phyloP scores from a whole-genome alignment of 2,113 vertebrate species.

The Phoxinus phoxinus region DNA sequence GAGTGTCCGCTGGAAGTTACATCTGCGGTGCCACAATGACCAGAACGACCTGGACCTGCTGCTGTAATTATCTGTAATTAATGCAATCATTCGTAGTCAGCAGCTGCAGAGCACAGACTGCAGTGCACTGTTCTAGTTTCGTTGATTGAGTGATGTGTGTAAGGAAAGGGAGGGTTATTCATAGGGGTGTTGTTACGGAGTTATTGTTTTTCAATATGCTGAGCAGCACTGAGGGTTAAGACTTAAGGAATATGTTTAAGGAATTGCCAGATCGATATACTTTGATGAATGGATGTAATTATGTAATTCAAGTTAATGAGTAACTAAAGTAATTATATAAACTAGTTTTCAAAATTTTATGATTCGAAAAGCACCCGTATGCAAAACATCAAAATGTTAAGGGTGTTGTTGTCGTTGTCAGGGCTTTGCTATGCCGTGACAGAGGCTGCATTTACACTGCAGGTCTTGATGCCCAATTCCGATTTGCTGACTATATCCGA shows the following conservation, averaged over 20 bases:
- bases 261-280: background rate
- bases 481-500: no score
- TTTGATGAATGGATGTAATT: constrained; percentile 14
- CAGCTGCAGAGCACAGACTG: background rate
- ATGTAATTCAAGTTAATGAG: background rate
- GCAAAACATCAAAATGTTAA: background rate
- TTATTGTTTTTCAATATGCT: constrained; percentile 9
- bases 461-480: no score
- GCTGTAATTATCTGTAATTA: constrained; percentile 4
- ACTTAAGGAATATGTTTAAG: background rate
- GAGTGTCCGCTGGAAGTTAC: constrained; percentile 35
- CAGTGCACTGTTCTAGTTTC: background rate
- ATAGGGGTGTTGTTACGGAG: background rate
- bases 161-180: constrained; percentile 4
- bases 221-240: background rate
- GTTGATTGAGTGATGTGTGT: background rate
- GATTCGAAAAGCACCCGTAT: no score
- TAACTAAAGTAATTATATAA: constrained; percentile 1
- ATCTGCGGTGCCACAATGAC: constrained; percentile 27
- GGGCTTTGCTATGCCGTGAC: background rate
- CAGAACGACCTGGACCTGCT: constrained; percentile 40
- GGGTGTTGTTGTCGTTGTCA: background rate
- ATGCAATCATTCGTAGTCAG: background rate
- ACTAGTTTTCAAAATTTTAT: background rate
- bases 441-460: no score